Base-by-base conservation (phyloP, 2,888 invertebrate species). In the Electrophaes corylata region DNA sequence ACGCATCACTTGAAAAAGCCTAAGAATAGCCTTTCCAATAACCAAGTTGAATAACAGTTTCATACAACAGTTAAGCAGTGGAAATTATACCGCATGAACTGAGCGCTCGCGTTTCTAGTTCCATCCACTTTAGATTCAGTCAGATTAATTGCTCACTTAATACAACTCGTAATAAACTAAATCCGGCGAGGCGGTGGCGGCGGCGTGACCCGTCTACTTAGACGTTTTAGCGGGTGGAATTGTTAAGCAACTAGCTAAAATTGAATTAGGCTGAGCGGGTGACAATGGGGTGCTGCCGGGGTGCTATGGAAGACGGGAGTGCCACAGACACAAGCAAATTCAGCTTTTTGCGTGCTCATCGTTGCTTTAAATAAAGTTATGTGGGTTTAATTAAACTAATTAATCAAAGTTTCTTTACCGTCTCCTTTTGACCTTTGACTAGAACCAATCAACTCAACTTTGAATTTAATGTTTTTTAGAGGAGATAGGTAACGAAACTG, bases 81-180 rank as follows among this genome's bases (percentile, higher is more conserved):
- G 76, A 79, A 81, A 82, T 81, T 81, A 81, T 77, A 73, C 72
- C 75, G 67, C 73, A 62, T 62, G 65, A 60, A 64, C 73, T 73
- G 74, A 80, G 73, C 77, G 81, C 76, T 79, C 79, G 76, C 75
- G 75, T 75, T 78, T 74, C 75, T 77, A 78, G 76, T 79, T 81
- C 69, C 60, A 73, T 72, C 74, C 73, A 79, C 78, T 82, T 78
- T 70, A 72, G 71, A 80, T 79, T 80, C 72, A 75, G 65, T 62
- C 61, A 64, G 78, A 84, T 83, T 80, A 83, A 84, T 84, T 83
- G 79, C 74, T 79, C 78, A 79, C 77, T 84, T 85, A 85, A 83
- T 79, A 78, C 73, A 78, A 74, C 73, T 84, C 72, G 81, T 83
- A 83, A 84, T 84, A 82, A 85, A 85, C 80, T 81, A 81, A 86